These are phyloP conservation scores for Paedocypris micromegethes DNA, from an alignment of 2,797 vertebrate species.

Conservation along the genomic window DNA sequence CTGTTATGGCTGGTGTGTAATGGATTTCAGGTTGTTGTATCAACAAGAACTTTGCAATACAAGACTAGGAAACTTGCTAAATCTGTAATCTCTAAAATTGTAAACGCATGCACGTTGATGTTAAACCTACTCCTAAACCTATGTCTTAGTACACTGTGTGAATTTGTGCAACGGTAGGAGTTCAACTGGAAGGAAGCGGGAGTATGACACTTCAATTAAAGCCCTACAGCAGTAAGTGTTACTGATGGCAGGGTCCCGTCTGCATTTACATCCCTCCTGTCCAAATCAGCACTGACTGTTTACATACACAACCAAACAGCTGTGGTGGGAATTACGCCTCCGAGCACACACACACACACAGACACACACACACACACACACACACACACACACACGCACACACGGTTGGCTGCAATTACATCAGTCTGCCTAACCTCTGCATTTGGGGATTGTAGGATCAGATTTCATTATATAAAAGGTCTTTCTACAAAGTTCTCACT, in stretches of 20 bases:
- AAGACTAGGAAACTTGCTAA: too few relatives aligned
- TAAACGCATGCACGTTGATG: background rate
- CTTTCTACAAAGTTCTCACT: too few relatives aligned
- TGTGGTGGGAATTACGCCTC: constrained; percentile 3
- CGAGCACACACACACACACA: background rate
- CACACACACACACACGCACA: too few relatives aligned
- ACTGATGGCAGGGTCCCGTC: constrained; percentile 17
- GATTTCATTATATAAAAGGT: too few relatives aligned
- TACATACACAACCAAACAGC: constrained; percentile 15
- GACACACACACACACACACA: background rate
- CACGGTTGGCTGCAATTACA: background rate
- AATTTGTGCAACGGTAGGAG: constrained; percentile 1
- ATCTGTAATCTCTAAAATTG: background rate
- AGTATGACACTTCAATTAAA: constrained; percentile 34
- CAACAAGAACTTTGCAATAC: too few relatives aligned
- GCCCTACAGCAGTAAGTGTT: constrained; percentile 24
- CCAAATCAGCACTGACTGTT: constrained; percentile 15
- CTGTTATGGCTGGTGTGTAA: too few relatives aligned
- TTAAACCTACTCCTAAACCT: too few relatives aligned
- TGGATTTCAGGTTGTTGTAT: too few relatives aligned
- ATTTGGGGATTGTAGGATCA: background rate
- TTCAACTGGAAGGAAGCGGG: constrained; percentile 22
- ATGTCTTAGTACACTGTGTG: background rate
- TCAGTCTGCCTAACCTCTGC: constrained; percentile 2
- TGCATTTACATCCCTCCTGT: constrained; percentile 12